Evolutionary conservation across 2,113 vertebrate genomes (phyloP).

Genomic region (Synchiropus splendidus): DNA sequence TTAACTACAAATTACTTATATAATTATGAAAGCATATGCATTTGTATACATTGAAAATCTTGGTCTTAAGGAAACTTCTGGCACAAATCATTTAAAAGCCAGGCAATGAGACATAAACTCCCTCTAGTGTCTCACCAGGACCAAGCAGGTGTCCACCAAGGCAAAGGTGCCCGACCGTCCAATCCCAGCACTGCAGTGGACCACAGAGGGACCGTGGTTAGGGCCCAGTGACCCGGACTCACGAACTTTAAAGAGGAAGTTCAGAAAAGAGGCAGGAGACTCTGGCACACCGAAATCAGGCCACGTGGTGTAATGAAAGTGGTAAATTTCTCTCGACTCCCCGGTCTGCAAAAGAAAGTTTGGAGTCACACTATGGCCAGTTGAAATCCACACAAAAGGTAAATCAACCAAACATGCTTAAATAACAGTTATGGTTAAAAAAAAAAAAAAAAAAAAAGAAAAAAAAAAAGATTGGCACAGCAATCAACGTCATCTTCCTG

Average conservation of each 20-base stretch:
- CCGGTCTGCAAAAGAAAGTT: conserved; percentile 67
- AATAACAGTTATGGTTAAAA: too few species aligned
- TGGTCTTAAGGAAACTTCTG: too few species aligned
- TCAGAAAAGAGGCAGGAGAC: conserved; percentile 92
- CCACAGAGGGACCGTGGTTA: conserved; percentile 78
- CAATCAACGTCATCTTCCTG: too few species aligned
- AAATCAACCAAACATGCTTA: too few species aligned
- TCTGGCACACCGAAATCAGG: conserved; percentile 98
- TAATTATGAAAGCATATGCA: too few species aligned
- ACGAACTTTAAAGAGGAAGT: conserved; percentile 92
- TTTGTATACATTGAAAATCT: too few species aligned
- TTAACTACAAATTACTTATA: too few species aligned
- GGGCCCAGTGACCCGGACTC: conserved; percentile 80
- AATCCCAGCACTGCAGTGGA: conserved; percentile 96
- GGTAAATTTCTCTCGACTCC: conserved; percentile 83
- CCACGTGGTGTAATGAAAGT: conserved; percentile 99
- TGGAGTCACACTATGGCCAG: neutral
- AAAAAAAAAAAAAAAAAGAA: too few species aligned
- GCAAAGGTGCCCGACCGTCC: conserved; percentile 92
- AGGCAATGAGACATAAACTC: too few species aligned
- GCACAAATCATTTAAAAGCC: too few species aligned
- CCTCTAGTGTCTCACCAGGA: conserved; percentile 95
- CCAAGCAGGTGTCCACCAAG: conserved; percentile 88
- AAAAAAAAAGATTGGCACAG: too few species aligned
- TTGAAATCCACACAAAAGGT: too few species aligned